Percentiles rank a stretch among this genome's conserved stretches.
phyloP scores from a whole-genome alignment of 2,888 invertebrate genomes.

The Ichneumon xanthorius region DNA sequence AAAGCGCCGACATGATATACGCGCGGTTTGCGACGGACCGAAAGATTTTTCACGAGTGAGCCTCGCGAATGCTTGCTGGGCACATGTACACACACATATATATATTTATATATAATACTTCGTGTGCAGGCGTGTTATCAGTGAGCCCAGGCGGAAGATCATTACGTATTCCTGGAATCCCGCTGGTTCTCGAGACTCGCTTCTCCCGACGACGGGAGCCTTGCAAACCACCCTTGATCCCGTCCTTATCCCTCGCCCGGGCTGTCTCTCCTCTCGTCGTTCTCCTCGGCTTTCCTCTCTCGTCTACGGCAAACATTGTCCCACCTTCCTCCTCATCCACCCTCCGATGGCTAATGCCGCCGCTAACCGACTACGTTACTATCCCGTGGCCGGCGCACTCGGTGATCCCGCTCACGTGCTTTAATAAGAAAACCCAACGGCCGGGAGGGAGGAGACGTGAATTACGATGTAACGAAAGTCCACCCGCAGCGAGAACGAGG shows the following conservation, averaged over 20 bases:
- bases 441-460: constrained; percentile 7
- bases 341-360: constrained; percentile 41
- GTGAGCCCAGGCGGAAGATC: constrained; percentile 59
- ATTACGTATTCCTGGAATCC: constrained; percentile 69
- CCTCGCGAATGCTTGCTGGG: constrained; percentile 45
- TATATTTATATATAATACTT: constrained; percentile 7
- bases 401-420: constrained; percentile 47
- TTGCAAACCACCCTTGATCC: constrained; percentile 62
- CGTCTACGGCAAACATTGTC: constrained; percentile 62
- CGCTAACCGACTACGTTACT: constrained; percentile 30
- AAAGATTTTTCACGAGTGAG: constrained; percentile 54
- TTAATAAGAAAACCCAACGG: constrained; percentile 46
- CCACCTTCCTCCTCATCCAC: constrained; percentile 9
- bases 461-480: constrained; percentile 52
- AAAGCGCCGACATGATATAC: constrained; percentile 16
- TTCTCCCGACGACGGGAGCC: constrained; percentile 30
- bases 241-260: constrained; percentile 39
- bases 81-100: not conserved
- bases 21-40: constrained; percentile 40
- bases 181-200: constrained; percentile 58
- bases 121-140: constrained; percentile 40
- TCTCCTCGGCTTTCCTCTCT: constrained; percentile 22
- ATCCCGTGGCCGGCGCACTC: constrained; percentile 45
- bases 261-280: constrained; percentile 12
- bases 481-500: not conserved